Evolutionary conservation across 2,797 vertebrate genomes (phyloP).

Genomic region (Oryzias sinensis): DNA sequence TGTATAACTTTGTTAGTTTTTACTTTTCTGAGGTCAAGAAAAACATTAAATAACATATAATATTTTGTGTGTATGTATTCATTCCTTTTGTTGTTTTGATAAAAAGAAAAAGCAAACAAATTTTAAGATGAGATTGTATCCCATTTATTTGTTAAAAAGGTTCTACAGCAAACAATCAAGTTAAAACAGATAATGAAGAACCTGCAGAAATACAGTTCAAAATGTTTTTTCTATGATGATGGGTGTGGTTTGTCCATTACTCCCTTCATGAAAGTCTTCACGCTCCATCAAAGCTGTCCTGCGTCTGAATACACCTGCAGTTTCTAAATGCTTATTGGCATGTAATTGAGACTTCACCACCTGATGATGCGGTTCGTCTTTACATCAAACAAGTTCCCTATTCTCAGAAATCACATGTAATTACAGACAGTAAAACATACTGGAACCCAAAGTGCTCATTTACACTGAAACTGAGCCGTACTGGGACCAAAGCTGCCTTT

Average conservation of each 20-base stretch:
- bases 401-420: constrained; percentile 39
- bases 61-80: constrained; percentile 6
- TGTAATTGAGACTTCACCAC: constrained; percentile 40
- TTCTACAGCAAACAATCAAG: constrained; percentile 35
- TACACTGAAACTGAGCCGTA: constrained; percentile 34
- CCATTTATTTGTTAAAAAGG: constrained; percentile 17
- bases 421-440: constrained; percentile 32
- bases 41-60: neutral
- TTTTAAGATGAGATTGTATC: constrained; percentile 12
- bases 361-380: constrained; percentile 53
- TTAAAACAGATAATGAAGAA: constrained; percentile 32
- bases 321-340: constrained; percentile 55
- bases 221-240: constrained; percentile 32
- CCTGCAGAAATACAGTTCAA: constrained; percentile 41
- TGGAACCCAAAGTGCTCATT: constrained; percentile 40
- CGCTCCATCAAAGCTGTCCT: constrained; percentile 22
- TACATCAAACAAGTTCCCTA: constrained; percentile 54
- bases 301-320: constrained; percentile 38
- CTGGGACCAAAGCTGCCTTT: constrained; percentile 35
- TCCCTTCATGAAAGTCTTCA: constrained; percentile 56
- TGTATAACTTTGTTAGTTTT: too few relatives aligned
- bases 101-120: constrained; percentile 11
- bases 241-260: constrained; percentile 50
- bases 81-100: constrained; percentile 13
- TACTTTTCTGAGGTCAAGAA: neutral